A percentile compares a stretch with the other conserved stretches of the same genome.
Evolutionary conservation across 1,140 invertebrate genomes (phyloP).

Genomic region (Diabrotica virgifera): DNA sequence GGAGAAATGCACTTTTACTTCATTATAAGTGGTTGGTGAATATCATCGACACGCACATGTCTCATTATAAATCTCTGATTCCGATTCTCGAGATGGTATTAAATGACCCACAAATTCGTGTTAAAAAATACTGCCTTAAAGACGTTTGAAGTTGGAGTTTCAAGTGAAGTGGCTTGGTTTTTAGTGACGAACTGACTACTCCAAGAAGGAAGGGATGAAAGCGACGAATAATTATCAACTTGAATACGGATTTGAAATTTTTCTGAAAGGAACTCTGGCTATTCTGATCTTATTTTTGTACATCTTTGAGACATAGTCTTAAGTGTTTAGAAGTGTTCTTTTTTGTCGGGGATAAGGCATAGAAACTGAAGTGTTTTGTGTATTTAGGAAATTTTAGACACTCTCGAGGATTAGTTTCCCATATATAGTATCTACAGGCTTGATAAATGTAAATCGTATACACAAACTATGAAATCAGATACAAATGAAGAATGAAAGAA

Average conservation of each 20-base stretch:
- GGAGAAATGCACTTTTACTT: conserved; percentile 16
- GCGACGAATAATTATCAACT: background rate
- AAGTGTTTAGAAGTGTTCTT: background rate
- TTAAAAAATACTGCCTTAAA: conserved; percentile 7
- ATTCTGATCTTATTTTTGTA: conserved; percentile 5
- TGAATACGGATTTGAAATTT: background rate
- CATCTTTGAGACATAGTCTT: background rate
- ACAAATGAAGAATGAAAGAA: background rate
- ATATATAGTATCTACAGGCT: background rate
- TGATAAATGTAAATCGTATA: background rate
- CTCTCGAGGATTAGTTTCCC: background rate
- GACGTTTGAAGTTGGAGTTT: background rate
- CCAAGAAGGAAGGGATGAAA: background rate
- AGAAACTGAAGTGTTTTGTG: background rate
- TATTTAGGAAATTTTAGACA: background rate
- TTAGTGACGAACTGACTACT: background rate
- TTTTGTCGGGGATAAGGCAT: background rate
- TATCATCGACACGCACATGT: conserved; percentile 16
- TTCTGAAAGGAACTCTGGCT: background rate
- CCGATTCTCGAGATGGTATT: background rate
- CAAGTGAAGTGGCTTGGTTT: conserved; percentile 1
- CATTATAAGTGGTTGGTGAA: conserved; percentile 20
- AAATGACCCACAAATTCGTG: conserved; percentile 14
- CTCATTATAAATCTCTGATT: conserved; percentile 17
- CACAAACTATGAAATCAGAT: background rate